These are phyloP conservation scores for Lasius fuliginosus DNA, from an alignment of 2,888 invertebrate genomes.

Conservation along the genomic window DNA sequence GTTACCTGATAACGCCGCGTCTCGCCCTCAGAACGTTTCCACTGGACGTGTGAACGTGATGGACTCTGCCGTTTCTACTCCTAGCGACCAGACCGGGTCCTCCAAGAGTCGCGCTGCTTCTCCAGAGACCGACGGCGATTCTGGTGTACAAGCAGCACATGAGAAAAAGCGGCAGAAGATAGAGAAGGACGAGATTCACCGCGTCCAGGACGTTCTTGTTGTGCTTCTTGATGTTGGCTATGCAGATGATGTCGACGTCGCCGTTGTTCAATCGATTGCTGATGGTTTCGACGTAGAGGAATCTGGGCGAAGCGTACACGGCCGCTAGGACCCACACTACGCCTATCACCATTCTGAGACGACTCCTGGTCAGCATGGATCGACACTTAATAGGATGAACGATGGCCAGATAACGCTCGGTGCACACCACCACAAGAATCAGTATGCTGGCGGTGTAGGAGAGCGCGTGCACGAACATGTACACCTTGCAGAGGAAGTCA, in stretches of 20 bases:
- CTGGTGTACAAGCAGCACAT: constrained; percentile 91
- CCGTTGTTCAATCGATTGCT: constrained; percentile 89
- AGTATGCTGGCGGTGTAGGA: constrained; percentile 97
- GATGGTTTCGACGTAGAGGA: constrained; percentile 94
- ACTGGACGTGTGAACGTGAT: constrained; percentile 90
- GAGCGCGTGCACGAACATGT: constrained; percentile 95
- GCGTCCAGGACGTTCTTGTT: constrained; percentile 93
- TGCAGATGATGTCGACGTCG: constrained; percentile 90
- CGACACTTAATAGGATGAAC: constrained; percentile 95
- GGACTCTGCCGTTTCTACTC: constrained; percentile 76
- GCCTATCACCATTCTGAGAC: constrained; percentile 92
- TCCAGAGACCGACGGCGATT: constrained; percentile 95
- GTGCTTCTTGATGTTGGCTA: constrained; percentile 92
- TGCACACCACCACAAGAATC: constrained; percentile 95
- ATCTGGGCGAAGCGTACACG: constrained; percentile 93
- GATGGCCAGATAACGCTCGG: constrained; percentile 95
- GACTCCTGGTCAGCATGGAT: constrained; percentile 92
- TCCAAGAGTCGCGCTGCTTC: constrained; percentile 86
- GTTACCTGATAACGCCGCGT: constrained; percentile 91
- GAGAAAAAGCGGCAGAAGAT: constrained; percentile 92
- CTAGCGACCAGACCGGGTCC: constrained; percentile 75
- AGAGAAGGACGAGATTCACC: constrained; percentile 94
- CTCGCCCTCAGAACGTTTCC: constrained; percentile 93
- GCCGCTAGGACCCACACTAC: constrained; percentile 95
- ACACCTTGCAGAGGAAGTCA: constrained; percentile 95